Evolutionary conservation across 2,797 vertebrate genomes (phyloP), one percentile per base, ranked within the genome.

Genomic region (Peromyscus nudipes): DNA sequence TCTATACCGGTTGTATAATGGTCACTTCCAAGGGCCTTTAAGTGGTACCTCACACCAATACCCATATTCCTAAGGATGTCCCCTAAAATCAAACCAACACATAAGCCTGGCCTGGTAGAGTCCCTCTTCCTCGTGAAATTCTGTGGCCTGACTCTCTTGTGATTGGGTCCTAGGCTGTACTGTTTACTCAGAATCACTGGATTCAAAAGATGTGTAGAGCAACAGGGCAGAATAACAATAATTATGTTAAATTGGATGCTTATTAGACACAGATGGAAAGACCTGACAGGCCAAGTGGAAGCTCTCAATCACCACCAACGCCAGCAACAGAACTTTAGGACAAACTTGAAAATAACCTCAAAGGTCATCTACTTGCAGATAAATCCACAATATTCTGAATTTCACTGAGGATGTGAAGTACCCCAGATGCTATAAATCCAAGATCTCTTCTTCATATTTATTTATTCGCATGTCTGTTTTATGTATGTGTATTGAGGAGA

Each of bases 241-340:
- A 95, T 67, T 87, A 55, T 88, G 31, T 76, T 90, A 62, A 84
- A 96, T 52, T 40, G 69, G 25, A 21, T 92, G 86, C 9, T 84
- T 82, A 46, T 43, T 67, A 96, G 29, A 83, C 40, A 88, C 14
- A 65, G 21, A 31, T 62, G 9, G 40, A 34, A 87, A 92, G 81
- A 46, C n/a, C 27, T 67, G 25, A 71, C 5, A 67, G 37, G 40
- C 19, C n/a, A 88, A 94, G 64, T 62, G 29, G 55, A 94, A 60
- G 10, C 55, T 82, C 34, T 23, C 43, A 25, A 13, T 85, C 16
- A 86, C 43, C 29, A 82, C 10, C 10, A n/a, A 89, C 21, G 85
- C 10, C 27, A 55, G 21, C 14, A 77, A 89, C 49, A 73, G 55
- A 94, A 87, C 49, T 79, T 57, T 62, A 89, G 55, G 65, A 67